Conservation (phyloP, 2,113 vertebrate genomes). For the Passer montanus region DNA sequence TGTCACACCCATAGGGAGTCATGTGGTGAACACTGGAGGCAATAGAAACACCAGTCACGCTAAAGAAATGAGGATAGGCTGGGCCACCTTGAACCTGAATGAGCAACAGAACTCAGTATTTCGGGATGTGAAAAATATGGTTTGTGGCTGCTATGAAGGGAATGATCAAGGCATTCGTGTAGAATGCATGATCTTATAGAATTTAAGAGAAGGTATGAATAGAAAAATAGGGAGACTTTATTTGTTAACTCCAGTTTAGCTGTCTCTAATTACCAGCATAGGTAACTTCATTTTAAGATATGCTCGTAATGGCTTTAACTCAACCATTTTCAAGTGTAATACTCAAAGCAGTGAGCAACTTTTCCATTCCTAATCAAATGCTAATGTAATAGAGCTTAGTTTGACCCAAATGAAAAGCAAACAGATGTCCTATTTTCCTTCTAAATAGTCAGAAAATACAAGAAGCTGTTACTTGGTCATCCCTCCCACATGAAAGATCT, state of each 20-base stretch:
- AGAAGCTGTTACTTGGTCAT: not conserved
- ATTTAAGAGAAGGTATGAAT: not conserved
- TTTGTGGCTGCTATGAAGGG: not conserved
- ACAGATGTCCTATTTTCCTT: not conserved
- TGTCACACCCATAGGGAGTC: not conserved
- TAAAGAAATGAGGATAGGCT: not conserved
- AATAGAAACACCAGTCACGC: not conserved
- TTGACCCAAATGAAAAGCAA: not conserved
- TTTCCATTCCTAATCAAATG: not conserved
- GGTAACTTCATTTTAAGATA: not conserved
- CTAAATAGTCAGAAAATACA: not conserved
- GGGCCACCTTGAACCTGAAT: not conserved
- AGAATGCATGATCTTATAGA: not conserved
- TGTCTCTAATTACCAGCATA: not conserved
- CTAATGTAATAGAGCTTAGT: not conserved
- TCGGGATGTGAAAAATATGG: not conserved
- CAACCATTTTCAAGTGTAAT: not conserved
- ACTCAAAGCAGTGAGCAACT: not conserved
- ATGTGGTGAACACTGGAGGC: not conserved
- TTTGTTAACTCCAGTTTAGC: not conserved
- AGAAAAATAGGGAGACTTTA: not conserved
- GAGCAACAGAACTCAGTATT: not conserved
- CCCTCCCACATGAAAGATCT: not conserved
- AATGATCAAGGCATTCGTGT: not conserved
- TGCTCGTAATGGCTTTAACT: not conserved